Base-by-base conservation (phyloP, 1,140 invertebrate genomes). In the Andrena cerasifolii region DNA sequence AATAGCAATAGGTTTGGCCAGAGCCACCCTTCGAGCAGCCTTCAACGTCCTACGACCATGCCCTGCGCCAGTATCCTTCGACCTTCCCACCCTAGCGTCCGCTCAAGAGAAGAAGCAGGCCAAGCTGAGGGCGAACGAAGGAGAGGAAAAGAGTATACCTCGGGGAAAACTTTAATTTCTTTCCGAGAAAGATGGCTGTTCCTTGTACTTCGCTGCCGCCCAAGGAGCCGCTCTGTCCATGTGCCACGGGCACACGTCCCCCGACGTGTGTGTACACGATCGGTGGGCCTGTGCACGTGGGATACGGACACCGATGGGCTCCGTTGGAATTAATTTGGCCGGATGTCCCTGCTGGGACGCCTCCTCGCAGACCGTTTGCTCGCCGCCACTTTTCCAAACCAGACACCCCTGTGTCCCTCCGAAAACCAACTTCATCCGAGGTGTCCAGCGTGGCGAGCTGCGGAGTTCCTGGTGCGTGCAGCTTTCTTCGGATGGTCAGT, bases 121-220 rank as follows among this genome's bases (percentile, higher is more conserved):
- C 36, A 59, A n/a, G 10, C 28, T 31, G 31, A 58, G 24, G 51
- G 65, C 76, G 43, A 73, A 36, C 49, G 40, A 36, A n/a, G 16
- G 31, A 62, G 28, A 59, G 51, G 26, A 43, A 47, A 61, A 62
- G 66, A 87, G 85, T 87, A 87, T 90, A 80, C 90, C 86, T 79
- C 53, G 47, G 89, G 89, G 90, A 89, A 90, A 90, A 91, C 83
- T 90, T 90, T 91, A 90, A 91, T 91, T 91, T 89, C 89, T 90
- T 90, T 90, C 87, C 82, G 83, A 86, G 85, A 88, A 90, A 89
- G 86, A 90, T 91, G 87, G 87, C 86, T 88, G 84, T 86, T 83
- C 82, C 81, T 80, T 85, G 80, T 86, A 80, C 70, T 84, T 78
- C 33, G 63, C 63, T 63, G 63, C 68, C 58, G 65, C 72, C 72